Base-by-base conservation (phyloP, 2,888 invertebrate species). In the Spisula solida region DNA sequence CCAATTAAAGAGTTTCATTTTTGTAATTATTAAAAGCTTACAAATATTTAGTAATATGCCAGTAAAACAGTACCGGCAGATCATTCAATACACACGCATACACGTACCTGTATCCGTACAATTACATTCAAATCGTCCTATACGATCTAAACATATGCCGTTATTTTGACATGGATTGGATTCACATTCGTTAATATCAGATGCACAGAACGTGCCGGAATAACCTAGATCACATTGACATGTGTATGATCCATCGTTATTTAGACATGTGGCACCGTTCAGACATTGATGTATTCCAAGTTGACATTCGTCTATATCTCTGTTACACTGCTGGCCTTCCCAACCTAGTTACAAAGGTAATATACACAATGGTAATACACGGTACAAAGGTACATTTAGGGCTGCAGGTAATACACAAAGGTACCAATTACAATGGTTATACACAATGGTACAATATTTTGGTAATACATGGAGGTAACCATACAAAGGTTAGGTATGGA, bases 261-360 rank as follows among this genome's bases (percentile, higher is more conserved):
- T 95, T n/a, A 87, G 96, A 97, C 99, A 99, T 83, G 97, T 97
- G 88, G 98, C 99, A 81, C 98, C 98, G 97, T 99, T 97, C 93
- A 97, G 97, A 96, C 99, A 99, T 12, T 20, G 25, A 10, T 85
- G 48, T 1, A 66, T 14, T 10, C 55, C 82, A 47, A 12, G 18
- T 16, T 81, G 31, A 87, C 96, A 96, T 85, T 96, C 96, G 84
- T 96, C 79, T 12, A 95, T 90, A 86, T 96, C 95, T 8, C 84
- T 81, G 10, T 81, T 80, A 87, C 96, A 96, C 79, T 92, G 92
- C 12, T 29, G 31, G 6, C 85, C 87, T 60, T 48, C 51, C 87
- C 87, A 87, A 41, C 87, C 87, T 85, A 47, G 20, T 70, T 55
- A 87, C 34, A 75, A 75, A 75, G 34, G 75, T 31, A 75, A 66